Evolutionary conservation across 2,888 invertebrate genomes (phyloP), one percentile per base, ranked within the genome.

Genomic region (Autographa gamma): DNA sequence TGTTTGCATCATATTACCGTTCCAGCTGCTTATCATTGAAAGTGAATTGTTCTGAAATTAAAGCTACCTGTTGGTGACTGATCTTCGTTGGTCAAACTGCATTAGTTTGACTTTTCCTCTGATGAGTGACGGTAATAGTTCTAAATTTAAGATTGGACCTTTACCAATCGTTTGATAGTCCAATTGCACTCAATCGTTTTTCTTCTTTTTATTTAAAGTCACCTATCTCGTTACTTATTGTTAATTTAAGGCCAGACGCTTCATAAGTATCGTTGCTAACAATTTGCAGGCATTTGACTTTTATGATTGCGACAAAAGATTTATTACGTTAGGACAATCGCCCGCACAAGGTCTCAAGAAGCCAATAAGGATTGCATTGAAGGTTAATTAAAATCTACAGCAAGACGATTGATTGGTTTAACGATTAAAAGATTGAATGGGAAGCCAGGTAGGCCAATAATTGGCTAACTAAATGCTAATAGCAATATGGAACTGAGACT

Each of bases 351-450:
- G 78, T 80, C 56, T 71, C 65, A 59, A 60, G 67, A 69, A 66
- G 11, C 74, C 65, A 74, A 74, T 80, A 80, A 78, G 85, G 81
- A 83, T 71, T 66, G 68, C 56, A 71, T 14, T 52, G 71, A 83
- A 83, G 78, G 78, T 76, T 78, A 76, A 82, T 85, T 78, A 66
- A 83, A 71, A 71, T 73, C 61, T 61, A 41, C 61, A 16, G 67
- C 65, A 73, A 80, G 73, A 69, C 78, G 63, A 80, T 82, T 82
- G 64, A 80, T 73, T 73, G 13, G 19, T 61, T 70, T 71, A 69
- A 66, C 73, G 32, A 78, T 83, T 81, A 48, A 69, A 74, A 66
- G 69, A 64, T 34, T 78, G 64, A 77, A 56, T 63, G 70, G 54
- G 52, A 73, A 73, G 65, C 65, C 66, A 70, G 70, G 66, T 78